Evolutionary conservation across 2,888 invertebrate genomes (phyloP).

Genomic region (Spialia ferax): DNA sequence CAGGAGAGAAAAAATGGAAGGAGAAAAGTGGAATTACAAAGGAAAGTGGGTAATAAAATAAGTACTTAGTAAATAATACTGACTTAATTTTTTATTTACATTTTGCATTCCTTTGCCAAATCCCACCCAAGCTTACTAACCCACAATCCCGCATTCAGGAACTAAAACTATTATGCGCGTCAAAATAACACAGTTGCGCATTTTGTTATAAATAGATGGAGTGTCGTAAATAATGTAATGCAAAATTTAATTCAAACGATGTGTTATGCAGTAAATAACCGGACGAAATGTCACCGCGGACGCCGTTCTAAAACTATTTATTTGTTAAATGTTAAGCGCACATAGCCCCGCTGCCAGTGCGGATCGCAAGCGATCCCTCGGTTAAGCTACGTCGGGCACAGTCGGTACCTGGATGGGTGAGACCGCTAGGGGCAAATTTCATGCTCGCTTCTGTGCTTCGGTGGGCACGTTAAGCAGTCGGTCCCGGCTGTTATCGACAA

Average conservation of each 20-base stretch:
- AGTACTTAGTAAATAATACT: constrained; percentile 17
- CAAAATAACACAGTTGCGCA: constrained; percentile 22
- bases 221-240: constrained; percentile 47
- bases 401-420: no score
- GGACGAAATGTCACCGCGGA: constrained; percentile 45
- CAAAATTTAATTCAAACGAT: constrained; percentile 49
- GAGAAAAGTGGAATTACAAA: no score
- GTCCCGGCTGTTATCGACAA: no score
- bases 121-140: constrained; percentile 15
- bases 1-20: no score
- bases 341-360: no score
- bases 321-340: constrained; percentile 13
- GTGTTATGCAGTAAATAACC: constrained; percentile 46
- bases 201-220: constrained; percentile 37
- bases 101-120: constrained; percentile 5
- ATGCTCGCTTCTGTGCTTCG: no score
- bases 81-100: neutral
- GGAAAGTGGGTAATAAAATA: neutral
- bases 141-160: constrained; percentile 21
- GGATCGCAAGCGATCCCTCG: no score
- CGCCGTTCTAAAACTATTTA: constrained; percentile 5
- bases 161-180: constrained; percentile 26
- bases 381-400: no score
- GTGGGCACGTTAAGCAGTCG: no score
- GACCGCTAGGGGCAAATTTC: no score